Evolutionary conservation across 1,140 invertebrate genomes (phyloP).

Genomic region (Tetramorium alpestre): DNA sequence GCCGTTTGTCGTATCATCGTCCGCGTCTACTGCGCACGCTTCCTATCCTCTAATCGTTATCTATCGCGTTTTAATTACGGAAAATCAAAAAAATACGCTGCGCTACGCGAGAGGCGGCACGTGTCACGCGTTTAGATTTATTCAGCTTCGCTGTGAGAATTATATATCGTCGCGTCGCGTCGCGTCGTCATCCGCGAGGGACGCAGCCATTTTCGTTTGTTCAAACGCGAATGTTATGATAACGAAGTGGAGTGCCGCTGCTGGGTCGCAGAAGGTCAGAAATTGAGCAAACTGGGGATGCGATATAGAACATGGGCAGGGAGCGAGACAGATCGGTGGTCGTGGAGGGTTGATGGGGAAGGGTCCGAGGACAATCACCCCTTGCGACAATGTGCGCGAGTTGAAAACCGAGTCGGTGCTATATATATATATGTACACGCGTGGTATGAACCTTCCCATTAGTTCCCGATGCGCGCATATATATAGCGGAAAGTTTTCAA

Average conservation of each 20-base stretch:
- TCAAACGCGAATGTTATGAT: constrained; percentile 54
- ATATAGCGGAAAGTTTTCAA: constrained; percentile 45
- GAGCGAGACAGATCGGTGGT: constrained; percentile 68
- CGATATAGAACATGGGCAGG: constrained; percentile 67
- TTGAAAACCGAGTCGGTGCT: constrained; percentile 57
- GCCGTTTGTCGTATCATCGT: constrained; percentile 48
- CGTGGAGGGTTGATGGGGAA: constrained; percentile 68
- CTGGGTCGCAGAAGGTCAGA: constrained; percentile 60
- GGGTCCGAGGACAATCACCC: constrained; percentile 73
- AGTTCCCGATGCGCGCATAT: constrained; percentile 43
- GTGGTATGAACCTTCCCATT: constrained; percentile 28
- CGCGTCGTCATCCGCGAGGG: not conserved
- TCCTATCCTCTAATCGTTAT: constrained; percentile 58
- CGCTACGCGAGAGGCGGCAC: not conserved
- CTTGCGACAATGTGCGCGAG: constrained; percentile 69
- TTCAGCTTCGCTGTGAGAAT: not conserved
- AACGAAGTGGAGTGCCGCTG: constrained; percentile 52
- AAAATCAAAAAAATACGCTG: constrained; percentile 24
- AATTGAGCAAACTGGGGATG: constrained; percentile 63
- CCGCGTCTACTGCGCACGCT: constrained; percentile 41
- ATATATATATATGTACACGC: not conserved
- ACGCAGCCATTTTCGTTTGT: constrained; percentile 34
- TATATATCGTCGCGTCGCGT: not conserved
- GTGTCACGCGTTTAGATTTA: constrained; percentile 32
- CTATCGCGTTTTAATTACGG: constrained; percentile 36